These are phyloP conservation scores for Cyclopterus lumpus DNA, from an alignment of 2,797 vertebrate genomes.

Conservation along the genomic window DNA sequence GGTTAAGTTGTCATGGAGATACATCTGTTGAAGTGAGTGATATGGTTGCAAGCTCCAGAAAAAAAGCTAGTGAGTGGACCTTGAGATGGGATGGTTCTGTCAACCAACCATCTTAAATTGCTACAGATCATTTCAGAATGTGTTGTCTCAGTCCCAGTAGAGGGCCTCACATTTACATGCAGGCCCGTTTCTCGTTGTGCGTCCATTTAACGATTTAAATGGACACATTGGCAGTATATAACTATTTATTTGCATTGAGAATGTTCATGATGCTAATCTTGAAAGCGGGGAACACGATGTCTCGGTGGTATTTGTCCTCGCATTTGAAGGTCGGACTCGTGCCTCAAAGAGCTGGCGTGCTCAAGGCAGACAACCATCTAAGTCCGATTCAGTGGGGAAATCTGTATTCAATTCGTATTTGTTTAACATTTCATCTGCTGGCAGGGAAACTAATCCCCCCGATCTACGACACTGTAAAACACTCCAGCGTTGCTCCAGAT, in stretches of 20 bases:
- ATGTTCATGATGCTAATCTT: not conserved
- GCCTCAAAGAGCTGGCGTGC: not conserved
- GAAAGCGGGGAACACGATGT: not conserved
- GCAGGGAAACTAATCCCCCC: constrained; percentile 20
- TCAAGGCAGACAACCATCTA: constrained; percentile 6
- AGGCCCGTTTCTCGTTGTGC: not conserved
- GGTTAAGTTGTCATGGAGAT: not conserved
- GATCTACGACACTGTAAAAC: constrained; percentile 20
- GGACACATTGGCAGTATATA: not conserved
- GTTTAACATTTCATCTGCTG: constrained; percentile 19
- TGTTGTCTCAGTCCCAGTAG: not conserved
- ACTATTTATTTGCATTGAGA: not conserved
- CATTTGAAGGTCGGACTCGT: constrained; percentile 18
- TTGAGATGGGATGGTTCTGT: not conserved
- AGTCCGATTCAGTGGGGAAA: constrained; percentile 1
- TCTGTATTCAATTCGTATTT: constrained; percentile 9
- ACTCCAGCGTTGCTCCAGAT: not conserved
- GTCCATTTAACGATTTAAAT: not conserved
- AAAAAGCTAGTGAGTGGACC: not conserved
- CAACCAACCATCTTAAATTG: not conserved
- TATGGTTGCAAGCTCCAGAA: not conserved
- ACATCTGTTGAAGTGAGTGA: too few species aligned
- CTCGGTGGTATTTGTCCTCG: not conserved
- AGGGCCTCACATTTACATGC: not conserved
- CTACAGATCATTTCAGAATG: not conserved